Evolutionary conservation across 2,797 vertebrate species (phyloP).

Genomic region (Sebastes miniatus): DNA sequence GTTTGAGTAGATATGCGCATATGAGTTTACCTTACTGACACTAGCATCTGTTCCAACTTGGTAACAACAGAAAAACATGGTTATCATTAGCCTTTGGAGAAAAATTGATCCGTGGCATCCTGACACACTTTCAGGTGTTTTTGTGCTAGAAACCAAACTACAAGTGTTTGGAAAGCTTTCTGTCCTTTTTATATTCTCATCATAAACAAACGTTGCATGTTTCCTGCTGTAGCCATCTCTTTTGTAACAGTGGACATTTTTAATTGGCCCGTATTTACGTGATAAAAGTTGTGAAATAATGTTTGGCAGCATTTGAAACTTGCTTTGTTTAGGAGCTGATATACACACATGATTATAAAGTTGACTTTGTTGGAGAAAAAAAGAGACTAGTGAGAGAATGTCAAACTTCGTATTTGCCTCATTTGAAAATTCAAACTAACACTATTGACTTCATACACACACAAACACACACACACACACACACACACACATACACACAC

Average conservation of each 20-base stretch:
- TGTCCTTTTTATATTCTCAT: background rate
- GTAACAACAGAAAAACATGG: background rate
- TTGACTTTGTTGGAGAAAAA: background rate
- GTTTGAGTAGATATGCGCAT: accelerated
- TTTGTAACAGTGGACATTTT: background rate
- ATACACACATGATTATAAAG: constrained; percentile 22
- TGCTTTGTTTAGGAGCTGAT: constrained; percentile 12
- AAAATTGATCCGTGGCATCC: background rate
- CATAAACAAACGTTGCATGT: background rate
- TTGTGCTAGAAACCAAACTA: background rate
- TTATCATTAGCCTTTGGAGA: background rate
- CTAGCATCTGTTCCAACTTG: background rate
- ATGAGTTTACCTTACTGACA: background rate
- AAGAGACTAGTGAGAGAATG: background rate
- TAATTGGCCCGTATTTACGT: constrained; percentile 17
- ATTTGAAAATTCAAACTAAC: constrained; percentile 23
- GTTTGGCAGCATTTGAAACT: constrained; percentile 36
- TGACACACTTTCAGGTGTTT: background rate
- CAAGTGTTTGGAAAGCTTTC: constrained; percentile 3
- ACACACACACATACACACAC: background rate
- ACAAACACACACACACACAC: background rate
- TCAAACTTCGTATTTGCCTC: constrained; percentile 18
- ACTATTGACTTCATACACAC: constrained; percentile 7
- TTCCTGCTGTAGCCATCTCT: background rate
- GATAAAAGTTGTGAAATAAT: constrained; percentile 21